A percentile compares a stretch with the other conserved stretches of the same genome.
Evolutionary conservation across 2,888 invertebrate species (phyloP).

Genomic region (Lumbricus terrestris): DNA sequence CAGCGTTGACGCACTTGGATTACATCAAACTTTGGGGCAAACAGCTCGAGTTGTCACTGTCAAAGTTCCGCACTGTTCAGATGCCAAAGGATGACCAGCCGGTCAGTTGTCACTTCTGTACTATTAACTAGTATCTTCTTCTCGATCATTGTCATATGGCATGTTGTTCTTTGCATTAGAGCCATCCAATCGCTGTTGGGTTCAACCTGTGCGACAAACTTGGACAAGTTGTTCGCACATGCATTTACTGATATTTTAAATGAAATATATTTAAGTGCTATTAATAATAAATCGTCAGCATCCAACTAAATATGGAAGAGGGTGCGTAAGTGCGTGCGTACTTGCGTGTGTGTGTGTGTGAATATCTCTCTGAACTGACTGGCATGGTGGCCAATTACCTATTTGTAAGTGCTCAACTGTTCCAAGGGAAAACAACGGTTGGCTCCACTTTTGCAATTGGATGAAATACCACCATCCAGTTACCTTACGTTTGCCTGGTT

Average conservation of each 20-base stretch:
- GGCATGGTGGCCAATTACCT: background rate
- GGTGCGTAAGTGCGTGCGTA: too few relatives aligned
- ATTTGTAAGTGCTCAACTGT: background rate
- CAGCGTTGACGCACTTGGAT: slow-evolving; percentile 79
- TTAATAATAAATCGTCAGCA: background rate
- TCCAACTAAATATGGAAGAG: background rate
- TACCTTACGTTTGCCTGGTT: background rate
- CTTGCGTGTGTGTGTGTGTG: too few relatives aligned
- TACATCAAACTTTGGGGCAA: slow-evolving; percentile 95
- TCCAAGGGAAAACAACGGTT: background rate
- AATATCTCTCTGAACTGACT: background rate
- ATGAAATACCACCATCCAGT: background rate
- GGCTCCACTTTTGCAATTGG: background rate
- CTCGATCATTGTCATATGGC: background rate
- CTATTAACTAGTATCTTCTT: background rate
- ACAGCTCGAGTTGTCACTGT: slow-evolving; percentile 93
- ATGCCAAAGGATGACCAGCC: slow-evolving; percentile 98
- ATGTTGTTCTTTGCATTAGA: background rate
- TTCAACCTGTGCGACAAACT: background rate
- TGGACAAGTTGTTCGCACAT: background rate
- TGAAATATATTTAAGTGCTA: background rate
- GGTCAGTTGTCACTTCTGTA: slow-evolving; percentile 45
- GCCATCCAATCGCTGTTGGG: background rate
- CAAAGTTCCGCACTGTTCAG: slow-evolving; percentile 97
- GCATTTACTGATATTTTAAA: background rate